Conservation (phyloP, 2,888 invertebrate species). For the Frankliniella fusca region DNA sequence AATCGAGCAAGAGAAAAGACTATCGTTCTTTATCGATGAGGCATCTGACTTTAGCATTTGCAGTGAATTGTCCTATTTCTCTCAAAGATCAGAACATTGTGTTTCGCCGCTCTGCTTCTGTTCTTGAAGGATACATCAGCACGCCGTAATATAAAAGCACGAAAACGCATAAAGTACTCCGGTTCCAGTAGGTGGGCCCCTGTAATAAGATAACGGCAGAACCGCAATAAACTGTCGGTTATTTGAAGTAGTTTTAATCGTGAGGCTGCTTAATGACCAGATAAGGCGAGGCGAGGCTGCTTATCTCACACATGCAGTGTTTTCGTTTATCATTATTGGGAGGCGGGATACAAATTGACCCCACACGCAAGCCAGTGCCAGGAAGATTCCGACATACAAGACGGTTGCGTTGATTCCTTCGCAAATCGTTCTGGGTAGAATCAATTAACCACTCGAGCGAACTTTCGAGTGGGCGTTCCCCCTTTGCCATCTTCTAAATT, state of each 20-base stretch:
- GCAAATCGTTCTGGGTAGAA: neutral
- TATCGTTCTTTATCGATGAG: too few species aligned
- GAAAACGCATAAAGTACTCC: slow-evolving; percentile 9
- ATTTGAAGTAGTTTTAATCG: neutral
- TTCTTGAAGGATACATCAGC: too few species aligned
- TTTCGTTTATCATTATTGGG: neutral
- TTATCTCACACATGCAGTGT: slow-evolving; percentile 6
- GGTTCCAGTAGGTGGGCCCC: slow-evolving; percentile 9
- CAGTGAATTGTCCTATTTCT: too few species aligned
- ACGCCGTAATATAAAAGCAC: neutral
- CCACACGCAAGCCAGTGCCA: neutral
- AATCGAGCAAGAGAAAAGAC: too few species aligned
- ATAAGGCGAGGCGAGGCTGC: neutral
- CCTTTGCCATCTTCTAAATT: too few species aligned
- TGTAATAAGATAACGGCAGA: neutral
- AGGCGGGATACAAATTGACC: neutral
- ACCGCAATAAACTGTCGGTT: slow-evolving; percentile 3
- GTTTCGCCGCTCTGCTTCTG: too few species aligned
- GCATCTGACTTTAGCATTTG: too few species aligned
- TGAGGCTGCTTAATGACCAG: neutral
- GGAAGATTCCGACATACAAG: neutral
- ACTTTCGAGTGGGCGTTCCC: too few species aligned
- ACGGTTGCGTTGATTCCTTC: neutral
- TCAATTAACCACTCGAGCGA: too few species aligned
- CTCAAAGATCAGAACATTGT: too few species aligned